Evolutionary conservation across 1,140 invertebrate species (phyloP), one percentile per base, ranked within the genome.

Genomic region (Lineus longissimus): DNA sequence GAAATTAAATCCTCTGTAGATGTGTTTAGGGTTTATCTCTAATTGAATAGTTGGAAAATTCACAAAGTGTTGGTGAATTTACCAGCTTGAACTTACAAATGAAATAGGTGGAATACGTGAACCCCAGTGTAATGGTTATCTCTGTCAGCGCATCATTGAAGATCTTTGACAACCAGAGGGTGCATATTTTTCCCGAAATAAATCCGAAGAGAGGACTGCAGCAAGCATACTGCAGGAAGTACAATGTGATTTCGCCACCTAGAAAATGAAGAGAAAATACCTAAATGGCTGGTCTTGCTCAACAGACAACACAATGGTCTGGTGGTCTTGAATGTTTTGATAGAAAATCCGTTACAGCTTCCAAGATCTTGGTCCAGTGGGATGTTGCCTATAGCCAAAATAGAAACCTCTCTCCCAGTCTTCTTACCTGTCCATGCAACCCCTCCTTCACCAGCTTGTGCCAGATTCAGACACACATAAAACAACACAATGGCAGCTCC

Each of bases 401-500:
- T n/a, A n/a, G n/a, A n/a, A n/a, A n/a, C n/a, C n/a, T n/a, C n/a
- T n/a, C n/a, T n/a, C n/a, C n/a, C n/a, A n/a, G n/a, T n/a, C n/a
- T n/a, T n/a, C 27, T 60, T 68, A 76, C 73, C 68, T 36, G 65
- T 51, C 15, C 33, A 36, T 36, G 33, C 15, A 36, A 15, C 33
- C 4, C 67, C 64, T 11, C 57, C 66, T 40, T 56, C 47, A 17
- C 68, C 64, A 47, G 55, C 47, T 11, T 61, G 67, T 1, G 67
- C 55, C 19, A 77, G 59, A 30, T 72, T 64, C 0, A 73, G 55
- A 67, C 79, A 72, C 1, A 77, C 70, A 27, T 74, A 72, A 59
- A 77, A 84, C 17, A 81, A 66, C 0, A 84, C 76, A 67, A 84
- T 83, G 17, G 83, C 83, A 23, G 82, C 74, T 2, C 83, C 83